Conservation (phyloP, 1,140 invertebrate genomes). For the Orchesella cincta region DNA sequence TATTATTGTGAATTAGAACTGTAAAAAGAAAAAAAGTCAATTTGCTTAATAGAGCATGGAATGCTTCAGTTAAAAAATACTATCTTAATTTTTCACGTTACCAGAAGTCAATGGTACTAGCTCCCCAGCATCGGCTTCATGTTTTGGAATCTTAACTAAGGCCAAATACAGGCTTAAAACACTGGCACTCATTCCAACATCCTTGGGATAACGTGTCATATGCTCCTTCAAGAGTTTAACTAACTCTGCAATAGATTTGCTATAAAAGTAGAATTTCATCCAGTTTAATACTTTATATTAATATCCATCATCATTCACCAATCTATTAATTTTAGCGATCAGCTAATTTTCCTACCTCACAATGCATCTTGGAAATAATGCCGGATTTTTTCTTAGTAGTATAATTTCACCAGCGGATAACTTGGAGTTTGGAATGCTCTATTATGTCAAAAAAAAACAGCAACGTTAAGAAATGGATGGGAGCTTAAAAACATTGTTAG, state of each 20-base stretch:
- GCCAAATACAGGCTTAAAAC: constrained; percentile 41
- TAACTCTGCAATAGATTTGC: constrained; percentile 41
- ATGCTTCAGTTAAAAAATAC: too few species aligned
- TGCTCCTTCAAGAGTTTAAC: constrained; percentile 39
- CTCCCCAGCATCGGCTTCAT: constrained; percentile 70
- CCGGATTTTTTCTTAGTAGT: constrained; percentile 53
- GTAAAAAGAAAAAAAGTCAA: constrained; percentile 53
- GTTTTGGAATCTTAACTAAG: constrained; percentile 60
- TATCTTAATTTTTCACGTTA: not conserved
- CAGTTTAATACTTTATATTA: constrained; percentile 18
- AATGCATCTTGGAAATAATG: constrained; percentile 65
- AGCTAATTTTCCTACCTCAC: constrained; percentile 61
- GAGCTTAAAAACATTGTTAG: not conserved
- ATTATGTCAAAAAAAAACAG: constrained; percentile 43
- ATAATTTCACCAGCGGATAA: constrained; percentile 53
- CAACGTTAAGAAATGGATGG: not conserved
- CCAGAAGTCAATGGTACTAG: constrained; percentile 36
- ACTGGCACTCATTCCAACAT: constrained; percentile 29
- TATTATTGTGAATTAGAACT: constrained; percentile 93
- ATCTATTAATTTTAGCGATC: not conserved
- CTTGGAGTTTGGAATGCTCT: constrained; percentile 54
- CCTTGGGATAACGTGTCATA: constrained; percentile 33
- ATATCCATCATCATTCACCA: not conserved
- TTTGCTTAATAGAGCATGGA: too few species aligned
- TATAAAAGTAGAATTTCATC: constrained; percentile 22